Percentiles rank a stretch among this genome's conserved stretches.
phyloP scores from a whole-genome alignment of 2,888 invertebrate genomes.

The Drosophila recens region DNA sequence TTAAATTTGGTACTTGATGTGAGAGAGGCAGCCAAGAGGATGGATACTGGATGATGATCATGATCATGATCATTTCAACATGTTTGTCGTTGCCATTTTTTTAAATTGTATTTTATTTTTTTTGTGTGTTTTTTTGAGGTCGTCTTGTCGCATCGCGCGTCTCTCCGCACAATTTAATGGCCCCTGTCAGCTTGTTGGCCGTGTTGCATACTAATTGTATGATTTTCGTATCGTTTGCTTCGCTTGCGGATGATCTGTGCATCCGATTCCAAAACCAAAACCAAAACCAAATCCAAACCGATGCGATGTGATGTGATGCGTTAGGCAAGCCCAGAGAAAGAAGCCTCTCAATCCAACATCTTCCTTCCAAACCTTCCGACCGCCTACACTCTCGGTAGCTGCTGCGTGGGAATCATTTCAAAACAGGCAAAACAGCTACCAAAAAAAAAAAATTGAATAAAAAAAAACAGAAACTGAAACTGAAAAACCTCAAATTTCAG shows the following conservation, averaged over 20 bases:
- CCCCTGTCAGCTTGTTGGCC: conserved; percentile 49
- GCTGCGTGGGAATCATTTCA: conserved; percentile 73
- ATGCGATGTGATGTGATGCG: conserved; percentile 45
- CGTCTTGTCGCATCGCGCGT: conserved; percentile 52
- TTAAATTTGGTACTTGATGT: conserved; percentile 82
- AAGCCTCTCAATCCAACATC: conserved; percentile 15
- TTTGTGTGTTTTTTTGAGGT: conserved; percentile 65
- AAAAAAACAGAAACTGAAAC: conserved; percentile 15
- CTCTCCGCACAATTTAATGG: conserved; percentile 74
- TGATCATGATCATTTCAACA: conserved; percentile 32
- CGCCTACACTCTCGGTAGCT: conserved; percentile 56
- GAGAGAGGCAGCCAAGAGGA: conserved; percentile 37
- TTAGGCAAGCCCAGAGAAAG: conserved; percentile 30
- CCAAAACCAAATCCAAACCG: conserved; percentile 24
- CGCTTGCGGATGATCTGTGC: conserved; percentile 62
- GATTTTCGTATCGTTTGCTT: conserved; percentile 13
- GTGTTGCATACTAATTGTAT: conserved; percentile 70
- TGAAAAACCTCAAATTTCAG: conserved; percentile 59
- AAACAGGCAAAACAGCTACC: conserved; percentile 68
- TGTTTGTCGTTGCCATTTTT: conserved; percentile 58
- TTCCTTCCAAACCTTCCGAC: conserved; percentile 5
- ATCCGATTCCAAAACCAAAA: conserved; percentile 56
- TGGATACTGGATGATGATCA: conserved; percentile 14
- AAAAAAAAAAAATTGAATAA: conserved; percentile 23
- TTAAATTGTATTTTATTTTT: conserved; percentile 6